A percentile compares a stretch with the other conserved stretches of the same genome.
Evolutionary conservation across 2,888 invertebrate species (phyloP).

Genomic region (Eurytoma californica): DNA sequence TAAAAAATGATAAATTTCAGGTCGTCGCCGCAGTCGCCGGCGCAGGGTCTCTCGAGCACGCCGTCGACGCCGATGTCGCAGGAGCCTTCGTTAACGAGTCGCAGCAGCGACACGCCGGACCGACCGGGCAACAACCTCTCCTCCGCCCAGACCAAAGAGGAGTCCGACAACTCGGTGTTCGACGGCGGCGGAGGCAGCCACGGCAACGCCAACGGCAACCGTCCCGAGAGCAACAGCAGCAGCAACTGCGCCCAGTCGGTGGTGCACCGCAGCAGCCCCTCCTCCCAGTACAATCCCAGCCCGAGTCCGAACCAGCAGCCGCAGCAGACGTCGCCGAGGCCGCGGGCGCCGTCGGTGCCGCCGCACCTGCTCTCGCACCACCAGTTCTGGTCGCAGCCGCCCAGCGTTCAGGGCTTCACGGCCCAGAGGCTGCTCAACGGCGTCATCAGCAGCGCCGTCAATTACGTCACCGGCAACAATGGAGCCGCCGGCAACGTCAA

Average conservation of each 20-base stretch:
- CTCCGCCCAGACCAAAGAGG: slow-evolving; percentile 72
- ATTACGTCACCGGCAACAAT: slow-evolving; percentile 66
- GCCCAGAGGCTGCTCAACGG: slow-evolving; percentile 73
- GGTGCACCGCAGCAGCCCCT: slow-evolving; percentile 68
- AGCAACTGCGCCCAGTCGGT: slow-evolving; percentile 55
- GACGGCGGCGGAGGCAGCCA: slow-evolving; percentile 74
- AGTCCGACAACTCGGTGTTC: slow-evolving; percentile 78
- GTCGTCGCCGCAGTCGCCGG: slow-evolving; percentile 77
- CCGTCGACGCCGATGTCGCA: slow-evolving; percentile 72
- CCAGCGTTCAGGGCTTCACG: slow-evolving; percentile 71
- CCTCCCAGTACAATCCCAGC: slow-evolving; percentile 69
- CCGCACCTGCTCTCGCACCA: slow-evolving; percentile 77
- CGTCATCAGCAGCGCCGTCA: slow-evolving; percentile 71
- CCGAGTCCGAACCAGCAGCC: slow-evolving; percentile 65
- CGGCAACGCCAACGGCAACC: slow-evolving; percentile 6
- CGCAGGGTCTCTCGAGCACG: slow-evolving; percentile 73
- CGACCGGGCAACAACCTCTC: slow-evolving; percentile 66
- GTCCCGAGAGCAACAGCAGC: slow-evolving; percentile 42
- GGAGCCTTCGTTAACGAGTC: slow-evolving; percentile 61
- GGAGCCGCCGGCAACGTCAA: slow-evolving; percentile 56
- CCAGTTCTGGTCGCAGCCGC: slow-evolving; percentile 73
- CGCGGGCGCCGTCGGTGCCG: slow-evolving; percentile 76
- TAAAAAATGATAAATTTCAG: slow-evolving; percentile 53
- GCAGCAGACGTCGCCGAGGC: slow-evolving; percentile 65
- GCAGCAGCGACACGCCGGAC: slow-evolving; percentile 46